Evolutionary conservation across 2,113 vertebrate species (phyloP).

Genomic region (Psophia crepitans): DNA sequence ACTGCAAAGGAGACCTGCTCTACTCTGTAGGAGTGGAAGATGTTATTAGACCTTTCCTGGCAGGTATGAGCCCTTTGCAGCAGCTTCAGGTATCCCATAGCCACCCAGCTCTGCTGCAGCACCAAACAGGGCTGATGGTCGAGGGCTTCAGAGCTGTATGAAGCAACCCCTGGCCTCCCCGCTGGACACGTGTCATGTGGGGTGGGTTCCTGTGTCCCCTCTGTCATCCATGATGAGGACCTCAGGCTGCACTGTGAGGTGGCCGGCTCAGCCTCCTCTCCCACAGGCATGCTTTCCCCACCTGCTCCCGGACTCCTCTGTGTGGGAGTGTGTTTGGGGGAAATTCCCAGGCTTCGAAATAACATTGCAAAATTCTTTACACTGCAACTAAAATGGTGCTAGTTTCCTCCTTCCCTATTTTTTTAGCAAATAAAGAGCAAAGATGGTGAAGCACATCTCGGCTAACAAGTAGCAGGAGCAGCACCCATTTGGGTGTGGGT

Average conservation of each 20-base stretch:
- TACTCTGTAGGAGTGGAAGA: background rate
- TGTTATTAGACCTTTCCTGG: background rate
- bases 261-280: background rate
- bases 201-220: background rate
- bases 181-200: accelerated
- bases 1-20: background rate
- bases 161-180: background rate
- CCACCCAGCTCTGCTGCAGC: background rate
- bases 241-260: background rate
- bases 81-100: background rate
- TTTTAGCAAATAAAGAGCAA: background rate
- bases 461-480: background rate
- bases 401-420: background rate
- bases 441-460: background rate
- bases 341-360: background rate
- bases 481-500: accelerated
- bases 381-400: background rate
- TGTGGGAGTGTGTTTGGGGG: background rate
- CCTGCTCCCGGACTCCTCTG: background rate
- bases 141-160: background rate
- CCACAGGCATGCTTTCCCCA: background rate
- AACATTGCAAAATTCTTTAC: background rate
- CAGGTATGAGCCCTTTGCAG: background rate
- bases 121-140: background rate
- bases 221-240: accelerated